Evolutionary conservation across 2,888 invertebrate genomes (phyloP).

Genomic region (Tachystola acroxantha): DNA sequence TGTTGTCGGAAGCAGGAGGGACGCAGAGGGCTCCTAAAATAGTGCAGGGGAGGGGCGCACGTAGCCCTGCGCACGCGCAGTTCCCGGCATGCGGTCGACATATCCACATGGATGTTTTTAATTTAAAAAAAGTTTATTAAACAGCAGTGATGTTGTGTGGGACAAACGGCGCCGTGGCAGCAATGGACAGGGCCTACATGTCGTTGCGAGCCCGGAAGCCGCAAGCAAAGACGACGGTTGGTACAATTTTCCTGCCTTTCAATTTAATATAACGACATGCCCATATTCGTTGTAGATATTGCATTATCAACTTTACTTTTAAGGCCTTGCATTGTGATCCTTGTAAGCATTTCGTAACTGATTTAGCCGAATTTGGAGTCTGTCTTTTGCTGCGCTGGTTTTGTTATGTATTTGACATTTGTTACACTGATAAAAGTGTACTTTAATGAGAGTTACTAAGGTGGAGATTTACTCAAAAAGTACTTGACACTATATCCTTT

Average conservation of each 20-base stretch:
- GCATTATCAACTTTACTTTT: too few relatives aligned
- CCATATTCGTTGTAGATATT: too few relatives aligned
- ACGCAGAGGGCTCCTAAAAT: slow-evolving; percentile 52
- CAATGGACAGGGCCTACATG: slow-evolving; percentile 76
- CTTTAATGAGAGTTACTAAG: too few relatives aligned
- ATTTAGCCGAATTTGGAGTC: too few relatives aligned
- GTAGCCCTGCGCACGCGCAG: slow-evolving; percentile 37
- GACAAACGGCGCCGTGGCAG: slow-evolving; percentile 61
- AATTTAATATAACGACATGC: too few relatives aligned
- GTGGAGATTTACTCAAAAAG: too few relatives aligned
- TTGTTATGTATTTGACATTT: too few relatives aligned
- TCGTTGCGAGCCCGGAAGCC: slow-evolving; percentile 72
- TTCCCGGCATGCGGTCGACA: slow-evolving; percentile 31
- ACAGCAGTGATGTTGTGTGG: slow-evolving; percentile 59
- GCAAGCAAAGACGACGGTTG: slow-evolving; percentile 48
- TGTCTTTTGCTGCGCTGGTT: too few relatives aligned
- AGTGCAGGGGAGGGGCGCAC: slow-evolving; percentile 41
- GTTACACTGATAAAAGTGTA: too few relatives aligned
- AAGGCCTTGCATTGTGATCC: too few relatives aligned
- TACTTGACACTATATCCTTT: too few relatives aligned
- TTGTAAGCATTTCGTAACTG: too few relatives aligned
- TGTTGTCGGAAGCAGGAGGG: slow-evolving; percentile 9
- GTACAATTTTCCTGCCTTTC: slow-evolving; percentile 15
- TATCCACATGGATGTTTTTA: slow-evolving; percentile 23
- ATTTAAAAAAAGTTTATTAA: neutral